Evolutionary conservation across 2,113 vertebrate genomes (phyloP).

Genomic region (Sander lucioperca): DNA sequence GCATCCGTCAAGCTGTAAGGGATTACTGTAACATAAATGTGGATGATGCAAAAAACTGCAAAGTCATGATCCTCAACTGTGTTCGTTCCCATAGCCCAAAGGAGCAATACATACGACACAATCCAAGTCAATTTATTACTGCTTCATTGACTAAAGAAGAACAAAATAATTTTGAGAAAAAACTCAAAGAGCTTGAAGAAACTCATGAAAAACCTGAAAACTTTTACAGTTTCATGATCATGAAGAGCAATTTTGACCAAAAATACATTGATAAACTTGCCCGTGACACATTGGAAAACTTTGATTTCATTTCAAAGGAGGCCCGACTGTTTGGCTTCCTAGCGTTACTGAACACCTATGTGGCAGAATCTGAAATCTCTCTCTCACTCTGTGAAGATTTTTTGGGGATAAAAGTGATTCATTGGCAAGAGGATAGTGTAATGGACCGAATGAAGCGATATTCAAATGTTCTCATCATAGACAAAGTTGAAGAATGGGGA

Average conservation of each 20-base stretch:
- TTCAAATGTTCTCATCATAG: conserved; percentile 59
- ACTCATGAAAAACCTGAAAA: conserved; percentile 73
- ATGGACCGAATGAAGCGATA: conserved; percentile 55
- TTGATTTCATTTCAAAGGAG: conserved; percentile 50
- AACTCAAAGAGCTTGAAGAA: conserved; percentile 65
- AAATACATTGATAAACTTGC: conserved; percentile 51
- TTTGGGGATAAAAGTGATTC: background rate
- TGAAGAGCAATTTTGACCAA: conserved; percentile 67
- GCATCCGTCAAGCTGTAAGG: background rate
- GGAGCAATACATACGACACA: background rate
- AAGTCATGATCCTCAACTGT: conserved; percentile 71
- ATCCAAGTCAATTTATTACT: conserved; percentile 50
- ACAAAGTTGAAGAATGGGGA: conserved; percentile 1
- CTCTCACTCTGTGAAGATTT: conserved; percentile 68
- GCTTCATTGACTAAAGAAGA: conserved; percentile 55
- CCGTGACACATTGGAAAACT: conserved; percentile 51
- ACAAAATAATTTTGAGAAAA: conserved; percentile 69
- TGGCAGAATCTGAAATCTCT: conserved; percentile 41
- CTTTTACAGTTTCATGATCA: conserved; percentile 79
- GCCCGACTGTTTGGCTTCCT: conserved; percentile 34
- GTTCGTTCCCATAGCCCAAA: conserved; percentile 62
- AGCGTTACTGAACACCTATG: conserved; percentile 56
- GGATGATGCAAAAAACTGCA: conserved; percentile 4
- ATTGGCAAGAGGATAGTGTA: background rate
- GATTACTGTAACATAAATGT: conserved; percentile 2